Base-by-base conservation (phyloP, 2,888 invertebrate genomes). In the Eristalinus sepulchralis region DNA sequence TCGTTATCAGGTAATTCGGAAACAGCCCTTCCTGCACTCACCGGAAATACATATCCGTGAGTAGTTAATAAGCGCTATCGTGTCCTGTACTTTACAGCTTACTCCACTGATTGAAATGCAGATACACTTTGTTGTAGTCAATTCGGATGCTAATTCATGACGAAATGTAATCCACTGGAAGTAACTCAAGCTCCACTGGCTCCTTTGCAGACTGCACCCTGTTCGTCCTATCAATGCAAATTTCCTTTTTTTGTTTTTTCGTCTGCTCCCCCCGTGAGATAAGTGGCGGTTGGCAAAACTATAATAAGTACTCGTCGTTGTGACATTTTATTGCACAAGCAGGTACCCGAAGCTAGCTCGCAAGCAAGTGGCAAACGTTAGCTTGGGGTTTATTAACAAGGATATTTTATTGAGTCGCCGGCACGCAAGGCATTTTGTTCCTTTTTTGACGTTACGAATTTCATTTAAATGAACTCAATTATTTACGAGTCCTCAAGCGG, bases 61-160 rank as follows among this genome's bases (percentile, higher is more conserved):
- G 47, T 47, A 47, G 47, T 47, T 47, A 17, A 1, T 47, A 47
- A 47, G 6, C 8, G 47, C 47, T 47, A 6, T 17, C 47, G 47
- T 17, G 47, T 47, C 17, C 47, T 47, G 8, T 47, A 17, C 47
- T 47, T 47, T 47, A 47, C 47, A 47, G 47, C 47, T 47, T 47
- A 47, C 17, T 47, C 47, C 1, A 5, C 39, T 13, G 47, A 47
- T 47, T 17, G 47, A 47, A 47, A 47, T 47, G 6, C 17, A 47
- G 47, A 47, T 47, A 47, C 8, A 13, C 13, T 4, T 4, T 17
- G 39, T 6, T 6, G n/a, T n/a, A 47, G 47, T 47, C 59, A 59
- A 70, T 70, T 70, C 59, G 10, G 34, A 57, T 70, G 70, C 13
- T 59, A 70, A 70, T 70, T 59, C 39, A 27, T 36, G 70, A 24